These are phyloP conservation scores for Yasuhikotakia modesta DNA, from an alignment of 2,797 vertebrate species.

Conservation along the genomic window DNA sequence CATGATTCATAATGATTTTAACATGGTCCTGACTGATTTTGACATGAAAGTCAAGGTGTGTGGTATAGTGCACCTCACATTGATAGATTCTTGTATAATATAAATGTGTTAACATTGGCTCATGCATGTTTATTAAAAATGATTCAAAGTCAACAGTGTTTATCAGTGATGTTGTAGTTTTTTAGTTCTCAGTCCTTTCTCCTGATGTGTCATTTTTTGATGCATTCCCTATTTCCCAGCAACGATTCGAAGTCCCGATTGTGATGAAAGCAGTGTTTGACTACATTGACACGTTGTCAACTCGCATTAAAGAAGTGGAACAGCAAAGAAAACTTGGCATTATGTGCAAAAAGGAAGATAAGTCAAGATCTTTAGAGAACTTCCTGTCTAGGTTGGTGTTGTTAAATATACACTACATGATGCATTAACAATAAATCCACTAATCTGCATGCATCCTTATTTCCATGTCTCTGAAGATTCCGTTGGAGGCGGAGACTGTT, in stretches of 20 bases:
- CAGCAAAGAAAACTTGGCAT: conserved; percentile 84
- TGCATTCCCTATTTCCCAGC: conserved; percentile 69
- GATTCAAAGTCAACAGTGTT: background rate
- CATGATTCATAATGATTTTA: conserved; percentile 87
- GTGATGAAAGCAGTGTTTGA: conserved; percentile 88
- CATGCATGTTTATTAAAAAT: no score
- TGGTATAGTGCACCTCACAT: background rate
- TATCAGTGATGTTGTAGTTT: background rate
- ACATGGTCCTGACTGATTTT: conserved; percentile 86
- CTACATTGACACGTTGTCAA: conserved; percentile 85
- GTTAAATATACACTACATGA: background rate
- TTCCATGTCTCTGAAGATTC: conserved; percentile 72
- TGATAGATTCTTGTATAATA: background rate
- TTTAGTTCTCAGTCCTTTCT: background rate
- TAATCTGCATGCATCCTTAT: background rate
- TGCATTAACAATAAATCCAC: background rate
- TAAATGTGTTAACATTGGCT: background rate
- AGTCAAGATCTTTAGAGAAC: conserved; percentile 84
- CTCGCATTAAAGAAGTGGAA: conserved; percentile 88
- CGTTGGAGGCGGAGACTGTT: conserved; percentile 86
- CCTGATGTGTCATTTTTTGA: background rate
- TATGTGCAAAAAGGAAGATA: conserved; percentile 84
- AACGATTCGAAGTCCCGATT: conserved; percentile 90
- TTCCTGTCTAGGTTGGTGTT: conserved; percentile 83
- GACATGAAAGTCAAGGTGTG: conserved; percentile 86